Evolutionary conservation across 2,888 invertebrate genomes (phyloP), one percentile per base, ranked within the genome.

Genomic region (Catocala fraxini): DNA sequence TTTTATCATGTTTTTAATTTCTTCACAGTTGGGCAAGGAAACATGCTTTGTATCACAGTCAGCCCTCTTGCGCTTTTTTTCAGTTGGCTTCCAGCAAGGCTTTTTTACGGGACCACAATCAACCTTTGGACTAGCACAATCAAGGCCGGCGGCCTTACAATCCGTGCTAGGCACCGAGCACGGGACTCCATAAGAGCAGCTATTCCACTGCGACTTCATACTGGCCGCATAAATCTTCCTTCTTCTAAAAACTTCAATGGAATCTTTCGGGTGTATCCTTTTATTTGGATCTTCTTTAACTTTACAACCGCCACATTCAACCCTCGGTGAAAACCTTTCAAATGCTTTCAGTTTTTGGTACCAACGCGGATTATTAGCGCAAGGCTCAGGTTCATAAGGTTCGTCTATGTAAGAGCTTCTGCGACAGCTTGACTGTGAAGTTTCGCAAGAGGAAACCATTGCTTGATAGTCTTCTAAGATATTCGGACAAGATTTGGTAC

Each of bases 181-280:
- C 3, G 59, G 53, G n/a, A 9, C 25, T 6, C 33, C 15, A 9
- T 41, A 6, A 9, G 35, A 6, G 35, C 35, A 6, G 1, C 6
- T 39, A 33, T n/a, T 56, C 90, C 90, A 90, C 54, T 83, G 78
- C 0, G 81, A 72, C 59, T 83, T 90, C 25, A 82, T 81, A 49
- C 83, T 86, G 13, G 43, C 34, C 1, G 89, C 87, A 48, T 91
- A 90, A 11, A 86, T 56, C 68, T 83, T 87, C 63, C 92, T 81
- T 52, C 71, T 86, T 53, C 79, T 91, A 25, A 79, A 86, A 2
- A 92, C 92, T 81, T 88, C 89, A 0, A 90, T 59, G 1, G 93
- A 92, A 77, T 93, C 92, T 76, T 92, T 92, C 0, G 92, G 91
- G 3, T 75, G 46, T 0, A 84, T 15, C 49, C 90, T 81, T 56